phyloP scores from a whole-genome alignment of 2,113 vertebrate genomes.

The Atrichornis clamosus region DNA sequence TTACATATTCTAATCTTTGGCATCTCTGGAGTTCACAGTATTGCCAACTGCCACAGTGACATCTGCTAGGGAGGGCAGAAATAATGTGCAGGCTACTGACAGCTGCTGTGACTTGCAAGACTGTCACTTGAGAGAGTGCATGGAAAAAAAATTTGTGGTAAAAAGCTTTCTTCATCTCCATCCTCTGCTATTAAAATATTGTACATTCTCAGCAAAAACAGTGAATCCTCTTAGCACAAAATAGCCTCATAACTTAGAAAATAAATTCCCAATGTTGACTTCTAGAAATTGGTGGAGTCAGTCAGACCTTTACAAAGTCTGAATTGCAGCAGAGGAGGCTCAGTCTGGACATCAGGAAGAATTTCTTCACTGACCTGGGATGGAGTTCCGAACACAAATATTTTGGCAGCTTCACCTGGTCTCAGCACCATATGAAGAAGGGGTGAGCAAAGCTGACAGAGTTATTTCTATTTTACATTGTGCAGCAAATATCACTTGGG shows the following conservation, averaged over 20 bases:
- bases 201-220: conserved; percentile 21
- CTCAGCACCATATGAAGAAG: too few species aligned
- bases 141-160: neutral
- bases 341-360: neutral
- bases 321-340: neutral
- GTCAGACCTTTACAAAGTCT: neutral
- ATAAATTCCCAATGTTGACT: conserved; percentile 10
- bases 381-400: too few species aligned
- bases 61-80: conserved; percentile 45
- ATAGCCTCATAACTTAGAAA: neutral
- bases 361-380: too few species aligned
- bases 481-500: too few species aligned
- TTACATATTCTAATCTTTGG: neutral
- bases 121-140: neutral
- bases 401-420: too few species aligned
- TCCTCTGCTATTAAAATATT: neutral
- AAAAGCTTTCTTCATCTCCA: neutral
- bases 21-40: conserved; percentile 1
- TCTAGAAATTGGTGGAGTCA: neutral
- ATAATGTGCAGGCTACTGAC: conserved; percentile 33
- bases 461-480: too few species aligned
- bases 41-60: neutral
- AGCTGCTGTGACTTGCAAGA: conserved; percentile 18
- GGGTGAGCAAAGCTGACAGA: too few species aligned
- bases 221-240: conserved; percentile 39